These are phyloP conservation scores for Cantharis rufa DNA, from an alignment of 2,888 invertebrate species.

Conservation along the genomic window DNA sequence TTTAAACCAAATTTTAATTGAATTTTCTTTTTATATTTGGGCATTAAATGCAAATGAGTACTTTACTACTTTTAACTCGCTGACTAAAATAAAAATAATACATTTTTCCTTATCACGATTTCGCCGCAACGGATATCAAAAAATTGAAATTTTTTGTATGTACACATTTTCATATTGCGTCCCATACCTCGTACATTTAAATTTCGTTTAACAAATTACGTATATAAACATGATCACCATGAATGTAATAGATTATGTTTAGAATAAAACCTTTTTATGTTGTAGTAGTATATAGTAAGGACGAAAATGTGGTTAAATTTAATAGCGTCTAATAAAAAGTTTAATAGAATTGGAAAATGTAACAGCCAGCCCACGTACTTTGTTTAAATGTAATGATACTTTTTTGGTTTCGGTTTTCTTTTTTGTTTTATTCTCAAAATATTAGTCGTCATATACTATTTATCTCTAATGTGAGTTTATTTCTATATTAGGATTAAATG, in stretches of 20 bases:
- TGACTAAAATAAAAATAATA: background rate
- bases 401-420: background rate
- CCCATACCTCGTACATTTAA: background rate
- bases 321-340: background rate
- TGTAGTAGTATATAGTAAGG: background rate
- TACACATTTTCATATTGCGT: background rate
- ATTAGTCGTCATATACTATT: background rate
- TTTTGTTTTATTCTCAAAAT: background rate
- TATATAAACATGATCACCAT: background rate
- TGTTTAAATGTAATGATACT: background rate
- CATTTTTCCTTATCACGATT: background rate
- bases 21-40: background rate
- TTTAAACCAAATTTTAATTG: conserved; percentile 1
- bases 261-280: background rate
- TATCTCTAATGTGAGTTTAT: background rate
- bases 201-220: background rate
- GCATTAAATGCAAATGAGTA: conserved; percentile 1
- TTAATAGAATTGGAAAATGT: background rate
- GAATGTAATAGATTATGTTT: background rate
- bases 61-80: background rate
- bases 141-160: background rate
- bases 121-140: background rate
- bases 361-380: background rate
- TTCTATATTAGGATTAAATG: background rate
- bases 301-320: background rate